Percentiles rank a stretch among this genome's conserved stretches.
phyloP scores from a whole-genome alignment of 1,140 invertebrate species.

The Tribolium castaneum region DNA sequence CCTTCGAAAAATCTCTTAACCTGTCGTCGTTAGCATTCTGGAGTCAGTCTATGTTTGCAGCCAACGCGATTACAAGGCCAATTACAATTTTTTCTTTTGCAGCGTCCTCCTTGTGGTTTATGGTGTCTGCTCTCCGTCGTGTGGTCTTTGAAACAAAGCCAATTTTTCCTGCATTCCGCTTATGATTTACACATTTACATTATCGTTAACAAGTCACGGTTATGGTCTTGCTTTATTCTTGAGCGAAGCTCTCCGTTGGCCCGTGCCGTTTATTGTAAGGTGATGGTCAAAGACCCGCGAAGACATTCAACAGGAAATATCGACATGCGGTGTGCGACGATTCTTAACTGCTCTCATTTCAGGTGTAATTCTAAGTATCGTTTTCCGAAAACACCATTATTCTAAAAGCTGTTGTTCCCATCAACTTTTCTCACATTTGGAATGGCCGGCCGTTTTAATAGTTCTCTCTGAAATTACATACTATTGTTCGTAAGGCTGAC shows the following conservation, averaged over 20 bases:
- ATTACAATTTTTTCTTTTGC: too few species aligned
- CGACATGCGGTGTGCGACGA: constrained; percentile 49
- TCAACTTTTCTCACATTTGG: constrained; percentile 46
- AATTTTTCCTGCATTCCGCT: constrained; percentile 19
- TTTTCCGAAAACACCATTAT: constrained; percentile 44
- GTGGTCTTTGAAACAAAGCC: background rate
- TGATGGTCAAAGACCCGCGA: constrained; percentile 50
- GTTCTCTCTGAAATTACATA: constrained; percentile 36
- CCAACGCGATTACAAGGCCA: too few species aligned
- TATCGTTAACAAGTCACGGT: constrained; percentile 40
- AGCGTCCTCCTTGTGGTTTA: too few species aligned
- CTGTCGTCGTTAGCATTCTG: too few species aligned
- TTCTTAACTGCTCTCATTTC: constrained; percentile 45
- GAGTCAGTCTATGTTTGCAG: too few species aligned
- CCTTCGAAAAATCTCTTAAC: background rate
- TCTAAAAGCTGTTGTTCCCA: constrained; percentile 36
- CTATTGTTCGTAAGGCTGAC: constrained; percentile 35
- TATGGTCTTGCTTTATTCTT: constrained; percentile 10
- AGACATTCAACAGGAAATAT: constrained; percentile 52
- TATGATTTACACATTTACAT: constrained; percentile 31
- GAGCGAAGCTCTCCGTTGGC: constrained; percentile 28
- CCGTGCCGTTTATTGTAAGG: constrained; percentile 39
- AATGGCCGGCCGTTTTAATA: constrained; percentile 39
- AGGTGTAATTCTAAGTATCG: constrained; percentile 46
- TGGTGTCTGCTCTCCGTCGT: background rate